Evolutionary conservation across 1,140 invertebrate species (phyloP), one percentile per base, ranked within the genome.

Genomic region (Belonocnema kinseyi): DNA sequence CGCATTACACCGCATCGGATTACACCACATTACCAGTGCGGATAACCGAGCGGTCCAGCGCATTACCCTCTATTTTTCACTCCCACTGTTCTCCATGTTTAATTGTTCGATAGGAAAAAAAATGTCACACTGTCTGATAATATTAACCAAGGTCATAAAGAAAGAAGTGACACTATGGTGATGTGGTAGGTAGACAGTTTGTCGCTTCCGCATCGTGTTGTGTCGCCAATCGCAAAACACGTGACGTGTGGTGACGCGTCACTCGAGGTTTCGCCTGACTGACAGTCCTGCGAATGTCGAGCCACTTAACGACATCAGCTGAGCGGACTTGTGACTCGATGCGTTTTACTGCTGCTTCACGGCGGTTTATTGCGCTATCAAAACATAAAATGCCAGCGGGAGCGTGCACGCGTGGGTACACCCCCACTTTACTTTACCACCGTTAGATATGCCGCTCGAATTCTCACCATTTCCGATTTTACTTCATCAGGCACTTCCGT

Each of bases 311-410:
- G 85, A 88, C 86, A 86, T 89, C 85, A 87, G 86, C 85, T 86
- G 83, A 90, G 86, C 88, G 90, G 90, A 90, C 89, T 91, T 90
- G 90, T 87, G 90, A 89, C 88, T 92, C 89, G 86, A 92, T 92
- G 90, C 90, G 88, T 92, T 92, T 92, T 92, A 92, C 87, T 89
- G 87, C 90, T 90, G 86, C 90, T 91, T 91, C 90, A 91, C 86
- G 90, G 72, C 89, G 85, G 83, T 92, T 92, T 92, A 92, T 91
- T 91, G 90, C 90, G 85, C 89, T 89, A 91, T 92, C 90, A 90
- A 91, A 91, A 89, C 91, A 90, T 92, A 91, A 92, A 92, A 90
- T 89, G 89, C 88, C 86, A 84, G 74, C 82, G 83, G 86, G 85
- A 87, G 86, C 84, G 87, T 87, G 87, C 83, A 88, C 86, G 87